Evolutionary conservation across 2,888 invertebrate genomes (phyloP).

Genomic region (Colostygia pectinataria): DNA sequence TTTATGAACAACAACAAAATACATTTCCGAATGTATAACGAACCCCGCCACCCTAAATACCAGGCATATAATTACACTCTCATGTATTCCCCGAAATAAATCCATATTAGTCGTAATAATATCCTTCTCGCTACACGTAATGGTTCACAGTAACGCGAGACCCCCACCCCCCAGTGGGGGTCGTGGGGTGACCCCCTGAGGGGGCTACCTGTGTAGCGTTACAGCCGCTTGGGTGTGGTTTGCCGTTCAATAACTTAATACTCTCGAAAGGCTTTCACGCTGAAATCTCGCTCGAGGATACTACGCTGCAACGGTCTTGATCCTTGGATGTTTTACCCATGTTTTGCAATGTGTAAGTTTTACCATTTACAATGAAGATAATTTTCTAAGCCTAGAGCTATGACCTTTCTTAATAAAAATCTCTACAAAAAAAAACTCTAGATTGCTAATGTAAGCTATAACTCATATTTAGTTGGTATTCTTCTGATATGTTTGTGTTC

Average conservation of each 20-base stretch:
- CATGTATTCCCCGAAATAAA: constrained; percentile 23
- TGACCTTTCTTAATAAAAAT: too few relatives aligned
- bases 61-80: constrained; percentile 27
- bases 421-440: too few relatives aligned
- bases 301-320: constrained; percentile 49
- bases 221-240: constrained; percentile 81
- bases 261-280: constrained; percentile 81
- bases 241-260: constrained; percentile 84
- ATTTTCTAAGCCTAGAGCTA: too few relatives aligned
- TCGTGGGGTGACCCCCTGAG: constrained; percentile 33
- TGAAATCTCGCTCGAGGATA: constrained; percentile 73
- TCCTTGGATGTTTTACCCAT: constrained; percentile 38
- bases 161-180: constrained; percentile 41
- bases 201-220: constrained; percentile 69
- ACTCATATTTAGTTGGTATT: constrained; percentile 11
- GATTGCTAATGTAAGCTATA: too few relatives aligned
- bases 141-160: constrained; percentile 54
- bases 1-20: constrained; percentile 4
- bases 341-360: background rate
- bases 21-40: constrained; percentile 4
- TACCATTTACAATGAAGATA: too few relatives aligned
- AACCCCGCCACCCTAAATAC: constrained; percentile 11
- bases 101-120: constrained; percentile 35
- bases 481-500: constrained; percentile 11
- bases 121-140: constrained; percentile 64